phyloP scores from a whole-genome alignment of 1,140 invertebrate genomes.

The Lepidurus arcticus region DNA sequence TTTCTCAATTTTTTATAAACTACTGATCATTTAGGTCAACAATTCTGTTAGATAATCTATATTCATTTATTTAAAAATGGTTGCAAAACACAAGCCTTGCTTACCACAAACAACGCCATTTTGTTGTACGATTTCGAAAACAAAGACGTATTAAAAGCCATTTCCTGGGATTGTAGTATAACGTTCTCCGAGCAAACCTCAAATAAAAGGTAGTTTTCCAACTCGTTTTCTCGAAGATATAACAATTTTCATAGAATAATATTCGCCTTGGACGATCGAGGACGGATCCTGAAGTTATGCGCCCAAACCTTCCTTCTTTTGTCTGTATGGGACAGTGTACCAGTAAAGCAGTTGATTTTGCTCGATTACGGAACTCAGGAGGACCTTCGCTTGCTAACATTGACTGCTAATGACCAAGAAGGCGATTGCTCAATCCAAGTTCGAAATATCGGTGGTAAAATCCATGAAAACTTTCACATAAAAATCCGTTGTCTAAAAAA shows the following conservation, averaged over 20 bases:
- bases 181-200: background rate
- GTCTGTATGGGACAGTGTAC: background rate
- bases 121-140: constrained; percentile 22
- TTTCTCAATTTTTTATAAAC: background rate
- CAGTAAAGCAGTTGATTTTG: constrained; percentile 17
- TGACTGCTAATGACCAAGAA: background rate
- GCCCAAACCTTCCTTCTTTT: constrained; percentile 21
- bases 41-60: background rate
- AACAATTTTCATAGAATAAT: background rate
- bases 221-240: background rate
- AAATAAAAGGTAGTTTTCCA: background rate
- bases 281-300: background rate
- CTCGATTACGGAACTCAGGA: constrained; percentile 11
- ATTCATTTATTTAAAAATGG: background rate
- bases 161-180: constrained; percentile 13
- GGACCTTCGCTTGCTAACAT: background rate
- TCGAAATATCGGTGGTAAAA: background rate
- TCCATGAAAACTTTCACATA: background rate
- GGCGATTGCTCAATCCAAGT: background rate
- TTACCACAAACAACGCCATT: background rate
- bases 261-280: constrained; percentile 25
- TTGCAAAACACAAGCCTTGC: background rate
- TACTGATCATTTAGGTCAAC: background rate
- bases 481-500: too few relatives aligned
- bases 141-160: background rate